Conservation (phyloP, 2,888 invertebrate genomes). For the Aphrophora alni region DNA sequence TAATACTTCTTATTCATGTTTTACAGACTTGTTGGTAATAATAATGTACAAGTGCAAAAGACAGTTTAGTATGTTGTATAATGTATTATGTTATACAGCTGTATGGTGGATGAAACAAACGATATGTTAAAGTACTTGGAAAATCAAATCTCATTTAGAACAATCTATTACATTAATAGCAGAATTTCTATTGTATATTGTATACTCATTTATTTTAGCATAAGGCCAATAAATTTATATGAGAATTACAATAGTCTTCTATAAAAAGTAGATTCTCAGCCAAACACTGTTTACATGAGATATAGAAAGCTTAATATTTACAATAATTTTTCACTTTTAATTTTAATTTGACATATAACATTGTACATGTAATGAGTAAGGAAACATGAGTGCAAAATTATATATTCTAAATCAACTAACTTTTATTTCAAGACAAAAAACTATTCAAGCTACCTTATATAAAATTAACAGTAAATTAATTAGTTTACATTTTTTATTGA, state of each 20-base stretch:
- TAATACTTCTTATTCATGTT: too few species aligned
- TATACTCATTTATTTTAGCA: neutral
- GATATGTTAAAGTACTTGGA: too few species aligned
- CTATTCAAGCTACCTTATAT: neutral
- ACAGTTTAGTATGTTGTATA: slow-evolving; percentile 9
- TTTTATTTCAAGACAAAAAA: neutral
- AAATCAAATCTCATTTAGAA: too few species aligned
- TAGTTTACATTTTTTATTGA: neutral
- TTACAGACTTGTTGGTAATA: too few species aligned
- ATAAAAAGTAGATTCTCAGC: neutral
- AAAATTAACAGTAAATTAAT: neutral
- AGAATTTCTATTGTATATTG: neutral
- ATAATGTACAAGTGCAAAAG: slow-evolving; percentile 39
- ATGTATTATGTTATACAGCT: too few species aligned
- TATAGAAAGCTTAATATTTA: neutral
- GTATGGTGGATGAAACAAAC: too few species aligned
- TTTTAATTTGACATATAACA: neutral
- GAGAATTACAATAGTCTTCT: neutral
- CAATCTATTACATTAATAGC: neutral
- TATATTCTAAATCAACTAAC: neutral
- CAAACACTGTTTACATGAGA: neutral
- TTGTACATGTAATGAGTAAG: neutral
- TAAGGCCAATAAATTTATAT: neutral
- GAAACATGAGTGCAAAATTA: neutral
- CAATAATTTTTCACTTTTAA: neutral